Percentiles rank a stretch among this genome's conserved stretches.
These are phyloP conservation scores for Onychorhynchus coronatus DNA, from an alignment of 2,113 vertebrate genomes.

Conservation along the genomic window DNA sequence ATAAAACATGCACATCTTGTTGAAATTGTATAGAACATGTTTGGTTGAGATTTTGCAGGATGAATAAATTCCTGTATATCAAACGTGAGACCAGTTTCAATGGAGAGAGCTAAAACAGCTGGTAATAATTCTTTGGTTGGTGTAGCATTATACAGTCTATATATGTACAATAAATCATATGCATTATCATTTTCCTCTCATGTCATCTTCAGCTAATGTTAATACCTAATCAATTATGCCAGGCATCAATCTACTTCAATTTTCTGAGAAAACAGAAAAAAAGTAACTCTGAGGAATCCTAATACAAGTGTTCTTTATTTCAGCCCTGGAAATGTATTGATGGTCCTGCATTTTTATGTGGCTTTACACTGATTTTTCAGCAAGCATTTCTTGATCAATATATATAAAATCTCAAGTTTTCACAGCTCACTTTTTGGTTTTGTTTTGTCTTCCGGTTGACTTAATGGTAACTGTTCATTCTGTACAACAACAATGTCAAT, in stretches of 20 bases:
- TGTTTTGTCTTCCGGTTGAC: not conserved
- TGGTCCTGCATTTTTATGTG: not conserved
- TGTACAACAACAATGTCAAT: not conserved
- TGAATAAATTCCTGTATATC: not conserved
- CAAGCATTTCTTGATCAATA: not conserved
- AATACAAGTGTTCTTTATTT: not conserved
- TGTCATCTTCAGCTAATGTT: not conserved
- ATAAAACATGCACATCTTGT: not conserved
- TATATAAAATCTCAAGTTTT: not conserved
- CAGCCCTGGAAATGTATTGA: not conserved
- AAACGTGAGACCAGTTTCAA: not conserved
- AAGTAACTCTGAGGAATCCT: not conserved
- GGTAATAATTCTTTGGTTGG: not conserved
- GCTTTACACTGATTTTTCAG: not conserved
- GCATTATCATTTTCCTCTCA: not conserved
- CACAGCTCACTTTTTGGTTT: not conserved
- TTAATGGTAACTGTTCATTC: not conserved
- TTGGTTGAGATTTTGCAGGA: not conserved
- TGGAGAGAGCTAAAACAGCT: not conserved
- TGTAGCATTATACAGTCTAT: not conserved
- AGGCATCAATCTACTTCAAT: not conserved
- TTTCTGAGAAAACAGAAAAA: not conserved
- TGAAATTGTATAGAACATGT: not conserved
- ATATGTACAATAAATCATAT: not conserved
- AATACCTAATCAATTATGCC: constrained; percentile 15